Evolutionary conservation across 1,140 invertebrate species (phyloP).

Genomic region (Hypsibius dujardini): DNA sequence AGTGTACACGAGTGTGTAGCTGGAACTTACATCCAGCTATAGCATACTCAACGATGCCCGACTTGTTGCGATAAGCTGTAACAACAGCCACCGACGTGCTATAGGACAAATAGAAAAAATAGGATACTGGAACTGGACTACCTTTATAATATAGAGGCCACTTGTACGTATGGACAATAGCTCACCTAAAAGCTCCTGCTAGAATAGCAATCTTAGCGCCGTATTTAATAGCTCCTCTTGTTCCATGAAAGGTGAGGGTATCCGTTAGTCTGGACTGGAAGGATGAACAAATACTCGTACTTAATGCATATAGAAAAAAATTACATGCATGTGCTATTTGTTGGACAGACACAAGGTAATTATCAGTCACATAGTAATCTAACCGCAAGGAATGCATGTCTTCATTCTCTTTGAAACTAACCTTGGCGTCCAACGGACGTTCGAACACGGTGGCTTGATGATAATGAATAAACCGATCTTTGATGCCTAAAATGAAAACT

Average conservation of each 20-base stretch:
- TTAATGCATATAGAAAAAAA: not conserved
- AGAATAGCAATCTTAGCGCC: not conserved
- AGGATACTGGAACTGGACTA: not conserved
- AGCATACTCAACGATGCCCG: not conserved
- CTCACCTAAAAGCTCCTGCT: not conserved
- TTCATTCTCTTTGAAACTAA: not conserved
- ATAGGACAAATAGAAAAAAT: not conserved
- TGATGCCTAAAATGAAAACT: not conserved
- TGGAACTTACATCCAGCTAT: not conserved
- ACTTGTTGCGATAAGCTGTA: not conserved
- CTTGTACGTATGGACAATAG: not conserved
- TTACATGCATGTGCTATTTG: not conserved
- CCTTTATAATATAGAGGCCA: not conserved
- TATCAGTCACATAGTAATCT: no score
- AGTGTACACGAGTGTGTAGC: not conserved
- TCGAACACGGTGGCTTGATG: slow-evolving; percentile 11
- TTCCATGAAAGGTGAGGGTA: not conserved
- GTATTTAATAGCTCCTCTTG: not conserved
- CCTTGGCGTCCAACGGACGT: not conserved
- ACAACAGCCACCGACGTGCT: not conserved
- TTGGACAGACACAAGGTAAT: not conserved
- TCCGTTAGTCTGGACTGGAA: not conserved
- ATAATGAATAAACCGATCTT: not conserved
- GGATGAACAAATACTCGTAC: not conserved
- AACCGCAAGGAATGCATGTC: no score